These are phyloP conservation scores for Apamea sordens DNA, from an alignment of 2,888 invertebrate genomes.

Conservation along the genomic window DNA sequence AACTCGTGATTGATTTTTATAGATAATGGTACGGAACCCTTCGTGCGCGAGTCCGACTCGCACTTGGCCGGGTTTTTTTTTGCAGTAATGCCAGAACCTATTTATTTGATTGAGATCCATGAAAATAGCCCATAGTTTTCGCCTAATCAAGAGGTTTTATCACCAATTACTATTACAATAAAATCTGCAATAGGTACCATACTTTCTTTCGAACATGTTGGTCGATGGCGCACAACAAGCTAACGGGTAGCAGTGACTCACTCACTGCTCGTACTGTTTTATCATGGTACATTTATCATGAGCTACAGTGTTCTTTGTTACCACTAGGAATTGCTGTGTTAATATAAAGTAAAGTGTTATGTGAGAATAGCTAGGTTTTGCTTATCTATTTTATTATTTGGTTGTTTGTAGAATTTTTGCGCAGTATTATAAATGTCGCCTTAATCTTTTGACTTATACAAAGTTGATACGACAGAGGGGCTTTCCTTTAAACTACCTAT, in stretches of 20 bases:
- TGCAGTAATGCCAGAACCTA: too few relatives aligned
- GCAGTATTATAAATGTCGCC: background rate
- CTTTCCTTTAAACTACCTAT: too few relatives aligned
- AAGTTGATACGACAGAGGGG: too few relatives aligned
- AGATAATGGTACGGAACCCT: too few relatives aligned
- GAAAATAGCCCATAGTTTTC: too few relatives aligned
- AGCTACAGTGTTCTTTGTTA: constrained; percentile 59
- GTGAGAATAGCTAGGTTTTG: constrained; percentile 7
- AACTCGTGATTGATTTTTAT: too few relatives aligned
- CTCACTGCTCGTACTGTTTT: constrained; percentile 32
- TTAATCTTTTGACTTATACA: background rate
- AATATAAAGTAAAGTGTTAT: constrained; percentile 20
- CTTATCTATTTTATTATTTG: background rate
- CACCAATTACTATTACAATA: too few relatives aligned
- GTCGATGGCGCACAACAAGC: constrained; percentile 43
- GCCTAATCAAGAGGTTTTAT: too few relatives aligned
- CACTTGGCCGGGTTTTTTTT: too few relatives aligned
- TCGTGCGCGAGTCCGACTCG: too few relatives aligned
- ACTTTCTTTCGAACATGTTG: background rate
- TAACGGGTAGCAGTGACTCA: constrained; percentile 55
- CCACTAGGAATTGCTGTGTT: constrained; percentile 21
- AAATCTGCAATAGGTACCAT: too few relatives aligned
- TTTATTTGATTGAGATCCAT: too few relatives aligned
- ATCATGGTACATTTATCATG: constrained; percentile 50
- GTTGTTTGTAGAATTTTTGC: background rate